These are phyloP conservation scores for Drosophila murphyi DNA, from an alignment of 1,140 invertebrate species.

Conservation along the genomic window DNA sequence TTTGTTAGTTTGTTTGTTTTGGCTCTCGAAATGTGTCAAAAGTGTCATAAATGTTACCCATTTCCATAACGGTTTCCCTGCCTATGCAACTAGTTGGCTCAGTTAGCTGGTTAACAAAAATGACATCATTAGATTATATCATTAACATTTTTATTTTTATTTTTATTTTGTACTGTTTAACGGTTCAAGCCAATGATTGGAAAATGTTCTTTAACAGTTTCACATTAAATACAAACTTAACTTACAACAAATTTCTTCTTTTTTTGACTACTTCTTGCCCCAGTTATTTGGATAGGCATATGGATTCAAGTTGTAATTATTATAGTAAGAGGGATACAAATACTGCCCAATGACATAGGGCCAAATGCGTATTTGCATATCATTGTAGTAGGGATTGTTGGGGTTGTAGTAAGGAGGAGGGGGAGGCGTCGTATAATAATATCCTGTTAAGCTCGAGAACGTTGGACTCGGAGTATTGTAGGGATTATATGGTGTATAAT, in stretches of 20 bases:
- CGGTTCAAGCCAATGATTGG: background rate
- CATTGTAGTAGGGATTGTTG: conserved; percentile 15
- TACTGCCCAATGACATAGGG: conserved; percentile 78
- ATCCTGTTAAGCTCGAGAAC: conserved; percentile 61
- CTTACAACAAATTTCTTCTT: background rate
- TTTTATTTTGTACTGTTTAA: conserved; percentile 1
- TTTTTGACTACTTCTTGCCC: conserved; percentile 58
- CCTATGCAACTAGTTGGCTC: conserved; percentile 24
- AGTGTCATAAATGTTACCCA: conserved; percentile 30
- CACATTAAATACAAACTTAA: background rate
- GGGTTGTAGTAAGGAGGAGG: conserved; percentile 60
- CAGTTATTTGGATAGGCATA: conserved; percentile 62
- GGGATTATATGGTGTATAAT: conserved; percentile 64
- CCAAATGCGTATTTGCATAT: conserved; percentile 68
- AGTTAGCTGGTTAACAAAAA: conserved; percentile 43
- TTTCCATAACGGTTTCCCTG: conserved; percentile 57
- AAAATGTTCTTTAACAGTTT: background rate
- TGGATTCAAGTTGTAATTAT: conserved; percentile 62
- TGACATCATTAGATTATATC: conserved; percentile 35
- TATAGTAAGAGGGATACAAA: conserved; percentile 69
- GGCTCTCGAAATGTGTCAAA: conserved; percentile 37
- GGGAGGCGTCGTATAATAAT: conserved; percentile 63
- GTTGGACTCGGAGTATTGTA: conserved; percentile 63
- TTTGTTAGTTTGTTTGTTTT: conserved; percentile 21
- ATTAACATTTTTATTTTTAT: conserved; percentile 61